These are phyloP conservation scores for Ardeotis arabs DNA, from an alignment of 2,113 vertebrate species.

Conservation along the genomic window DNA sequence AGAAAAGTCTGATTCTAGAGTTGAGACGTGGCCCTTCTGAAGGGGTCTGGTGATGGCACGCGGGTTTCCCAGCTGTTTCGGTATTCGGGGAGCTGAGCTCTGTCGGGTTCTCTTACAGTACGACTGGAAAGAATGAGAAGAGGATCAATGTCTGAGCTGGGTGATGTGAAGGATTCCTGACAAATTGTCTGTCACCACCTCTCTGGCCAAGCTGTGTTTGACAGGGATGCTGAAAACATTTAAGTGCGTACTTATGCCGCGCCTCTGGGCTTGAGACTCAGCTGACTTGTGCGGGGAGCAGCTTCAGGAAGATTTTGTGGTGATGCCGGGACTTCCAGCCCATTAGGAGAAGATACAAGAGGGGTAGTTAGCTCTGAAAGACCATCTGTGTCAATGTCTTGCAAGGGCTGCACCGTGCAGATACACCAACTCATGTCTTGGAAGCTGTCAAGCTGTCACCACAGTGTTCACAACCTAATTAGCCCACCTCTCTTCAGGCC, in stretches of 20 bases:
- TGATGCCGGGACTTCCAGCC: background rate
- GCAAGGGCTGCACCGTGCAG: background rate
- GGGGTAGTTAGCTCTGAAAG: background rate
- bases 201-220: background rate
- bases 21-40: background rate
- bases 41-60: background rate
- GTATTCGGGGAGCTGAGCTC: background rate
- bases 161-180: background rate
- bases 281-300: background rate
- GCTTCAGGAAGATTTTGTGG: background rate
- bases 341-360: background rate
- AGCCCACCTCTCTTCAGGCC: background rate
- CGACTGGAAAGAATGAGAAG: background rate
- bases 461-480: background rate
- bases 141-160: background rate
- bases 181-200: background rate
- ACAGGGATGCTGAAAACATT: background rate
- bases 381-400: background rate
- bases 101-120: background rate
- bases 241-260: background rate
- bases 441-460: constrained; percentile 1
- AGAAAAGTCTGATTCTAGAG: background rate
- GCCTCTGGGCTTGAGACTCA: background rate
- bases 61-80: background rate
- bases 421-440: background rate